Evolutionary conservation across 2,113 vertebrate genomes (phyloP).

Genomic region (Gavialis gangeticus): DNA sequence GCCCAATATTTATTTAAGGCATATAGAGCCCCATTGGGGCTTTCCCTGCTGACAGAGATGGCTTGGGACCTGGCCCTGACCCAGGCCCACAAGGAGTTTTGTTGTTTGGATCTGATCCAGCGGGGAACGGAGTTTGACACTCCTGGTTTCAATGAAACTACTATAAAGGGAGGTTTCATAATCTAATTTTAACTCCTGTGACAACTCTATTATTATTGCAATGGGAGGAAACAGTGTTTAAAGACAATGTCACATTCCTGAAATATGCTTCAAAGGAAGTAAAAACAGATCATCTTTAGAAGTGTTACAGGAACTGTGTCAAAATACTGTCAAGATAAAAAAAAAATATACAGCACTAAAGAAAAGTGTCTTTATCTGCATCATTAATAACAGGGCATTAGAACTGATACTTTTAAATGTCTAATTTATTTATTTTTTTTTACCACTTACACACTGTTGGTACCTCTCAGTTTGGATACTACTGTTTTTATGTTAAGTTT

Average conservation of each 20-base stretch:
- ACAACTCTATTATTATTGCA: constrained; percentile 44
- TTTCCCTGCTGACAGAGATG: too few species aligned
- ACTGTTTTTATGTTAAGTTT: background rate
- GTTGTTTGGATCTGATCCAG: too few species aligned
- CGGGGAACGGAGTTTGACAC: too few species aligned
- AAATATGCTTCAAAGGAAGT: constrained; percentile 27
- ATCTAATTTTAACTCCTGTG: background rate
- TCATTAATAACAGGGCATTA: constrained; percentile 1
- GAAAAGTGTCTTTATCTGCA: background rate
- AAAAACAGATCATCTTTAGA: constrained; percentile 14
- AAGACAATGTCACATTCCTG: constrained; percentile 30
- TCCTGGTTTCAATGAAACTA: too few species aligned
- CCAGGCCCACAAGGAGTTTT: too few species aligned
- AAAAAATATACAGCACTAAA: background rate
- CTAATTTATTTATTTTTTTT: background rate
- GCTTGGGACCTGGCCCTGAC: too few species aligned
- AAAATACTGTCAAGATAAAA: constrained; percentile 49
- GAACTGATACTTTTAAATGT: background rate
- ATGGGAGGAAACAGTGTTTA: constrained; percentile 38
- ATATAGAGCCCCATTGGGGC: too few species aligned
- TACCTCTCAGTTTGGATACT: background rate
- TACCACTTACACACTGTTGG: too few species aligned
- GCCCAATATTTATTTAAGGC: too few species aligned
- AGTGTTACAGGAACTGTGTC: constrained; percentile 35
- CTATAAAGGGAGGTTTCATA: too few species aligned